Evolutionary conservation across 2,888 invertebrate species (phyloP), one percentile per base, ranked within the genome.

Genomic region (Mythimna vitellina): DNA sequence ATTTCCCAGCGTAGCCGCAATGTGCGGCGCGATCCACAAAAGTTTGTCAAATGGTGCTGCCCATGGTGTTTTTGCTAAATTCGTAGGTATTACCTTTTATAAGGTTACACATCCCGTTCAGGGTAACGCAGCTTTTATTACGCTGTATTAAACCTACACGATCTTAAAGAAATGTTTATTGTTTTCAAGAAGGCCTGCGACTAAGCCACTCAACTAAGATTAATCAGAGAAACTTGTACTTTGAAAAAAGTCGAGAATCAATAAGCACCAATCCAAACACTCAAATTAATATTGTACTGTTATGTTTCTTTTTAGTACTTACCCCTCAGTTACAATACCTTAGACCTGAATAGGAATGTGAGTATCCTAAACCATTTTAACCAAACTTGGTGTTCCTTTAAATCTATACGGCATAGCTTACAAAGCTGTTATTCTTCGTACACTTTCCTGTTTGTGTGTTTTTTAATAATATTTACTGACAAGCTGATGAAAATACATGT

Each of bases 291-390:
- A 73, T 51, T 25, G 5, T 56, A 42, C 32, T 49, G 38, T 56
- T 61, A 17, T 46, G n/a, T 75, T 61, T 76, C 12, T 73, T 74
- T 74, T 76, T 62, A 76, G 61, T 57, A 51, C 32, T 56, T 69
- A 25, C 25, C 46, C 32, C 56, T 42, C 29, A 46, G 17, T 61
- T 69, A 70, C 69, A 76, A 76, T 56, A 25, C 9, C 60, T 29
- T 61, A 56, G 1, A 69, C 22, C 70, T 49, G 49, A 66, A 65
- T 49, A 32, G 42, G 22, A 69, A 57, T 29, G 77, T 76, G n/a
- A 74, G 76, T 74, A 74, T 35, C 51, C 12, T 14, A 29, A 63
- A 49, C 32, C 9, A 42, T 25, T 51, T 42, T 14, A 32, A 49
- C 20, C 3, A 6, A 38, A 65, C 17, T 56, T 65, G 35, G 46